Conservation (phyloP, 2,888 invertebrate species). For the Encarsia formosa region DNA sequence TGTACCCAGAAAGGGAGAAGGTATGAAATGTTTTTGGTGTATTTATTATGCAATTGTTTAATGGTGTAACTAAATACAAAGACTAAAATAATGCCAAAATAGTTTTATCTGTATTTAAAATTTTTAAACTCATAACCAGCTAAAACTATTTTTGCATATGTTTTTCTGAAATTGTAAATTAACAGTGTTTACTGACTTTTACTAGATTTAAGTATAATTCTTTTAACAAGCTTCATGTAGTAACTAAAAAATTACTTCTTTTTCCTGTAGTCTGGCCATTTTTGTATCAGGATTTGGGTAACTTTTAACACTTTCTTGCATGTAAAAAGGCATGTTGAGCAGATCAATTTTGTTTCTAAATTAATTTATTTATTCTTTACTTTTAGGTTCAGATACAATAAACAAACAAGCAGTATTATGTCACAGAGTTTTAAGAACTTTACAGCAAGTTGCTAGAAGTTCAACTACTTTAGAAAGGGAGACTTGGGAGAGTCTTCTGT, state of each 20-base stretch:
- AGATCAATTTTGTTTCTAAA: neutral
- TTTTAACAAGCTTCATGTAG: constrained; percentile 8
- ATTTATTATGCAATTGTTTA: no score
- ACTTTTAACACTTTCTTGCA: constrained; percentile 36
- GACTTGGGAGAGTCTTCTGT: constrained; percentile 86
- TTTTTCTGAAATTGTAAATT: no score
- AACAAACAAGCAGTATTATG: constrained; percentile 91
- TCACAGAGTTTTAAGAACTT: constrained; percentile 81
- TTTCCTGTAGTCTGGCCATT: constrained; percentile 82
- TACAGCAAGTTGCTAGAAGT: constrained; percentile 75
- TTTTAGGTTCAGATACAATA: constrained; percentile 77
- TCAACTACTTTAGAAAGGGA: constrained; percentile 73
- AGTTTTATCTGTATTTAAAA: no score
- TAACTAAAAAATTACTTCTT: constrained; percentile 22
- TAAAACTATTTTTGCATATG: no score
- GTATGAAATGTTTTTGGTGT: constrained; percentile 57
- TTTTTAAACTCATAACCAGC: no score
- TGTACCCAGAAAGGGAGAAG: constrained; percentile 87
- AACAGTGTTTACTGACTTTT: no score
- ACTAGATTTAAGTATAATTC: no score
- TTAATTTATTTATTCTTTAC: constrained; percentile 4
- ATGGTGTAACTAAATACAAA: no score
- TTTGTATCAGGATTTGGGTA: constrained; percentile 84
- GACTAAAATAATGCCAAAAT: no score
- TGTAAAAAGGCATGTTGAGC: constrained; percentile 1